Conservation (phyloP, 1,140 invertebrate species). For the Asbolus verrucosus region DNA sequence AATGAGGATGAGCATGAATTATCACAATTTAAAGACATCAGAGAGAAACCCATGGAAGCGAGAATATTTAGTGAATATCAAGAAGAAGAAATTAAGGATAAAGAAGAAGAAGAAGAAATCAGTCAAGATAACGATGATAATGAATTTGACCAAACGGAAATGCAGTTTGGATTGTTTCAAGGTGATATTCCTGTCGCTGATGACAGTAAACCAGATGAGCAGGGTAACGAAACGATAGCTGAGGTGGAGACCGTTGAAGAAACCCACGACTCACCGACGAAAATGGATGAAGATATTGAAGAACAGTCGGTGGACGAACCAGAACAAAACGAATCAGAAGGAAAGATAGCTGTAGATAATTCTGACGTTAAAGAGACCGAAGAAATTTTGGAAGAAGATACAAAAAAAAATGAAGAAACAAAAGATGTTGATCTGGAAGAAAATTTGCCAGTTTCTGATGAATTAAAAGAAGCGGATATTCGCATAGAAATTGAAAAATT, state of each 20-base stretch:
- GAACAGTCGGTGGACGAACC: neutral
- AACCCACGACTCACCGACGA: neutral
- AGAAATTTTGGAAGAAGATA: constrained; percentile 1
- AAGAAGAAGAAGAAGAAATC: constrained; percentile 1
- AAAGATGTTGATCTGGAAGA: neutral
- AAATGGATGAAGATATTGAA: constrained; percentile 2
- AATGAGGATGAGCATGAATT: too few species aligned
- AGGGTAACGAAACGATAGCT: neutral
- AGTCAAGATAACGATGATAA: neutral
- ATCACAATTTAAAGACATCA: too few species aligned
- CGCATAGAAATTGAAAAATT: too few species aligned
- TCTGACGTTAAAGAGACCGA: neutral
- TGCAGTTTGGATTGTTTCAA: too few species aligned
- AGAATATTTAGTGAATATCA: too few species aligned
- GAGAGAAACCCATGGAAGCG: too few species aligned
- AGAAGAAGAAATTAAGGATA: too few species aligned
- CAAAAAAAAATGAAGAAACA: neutral
- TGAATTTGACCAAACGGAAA: neutral
- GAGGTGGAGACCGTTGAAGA: neutral
- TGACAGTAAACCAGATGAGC: too few species aligned
- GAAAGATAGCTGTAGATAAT: neutral
- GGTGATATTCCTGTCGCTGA: too few species aligned
- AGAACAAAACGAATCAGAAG: neutral
- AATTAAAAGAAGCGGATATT: neutral
- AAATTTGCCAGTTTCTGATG: neutral